These are phyloP conservation scores for Stenolophus ochropezus DNA, from an alignment of 2,888 invertebrate species.

Conservation along the genomic window DNA sequence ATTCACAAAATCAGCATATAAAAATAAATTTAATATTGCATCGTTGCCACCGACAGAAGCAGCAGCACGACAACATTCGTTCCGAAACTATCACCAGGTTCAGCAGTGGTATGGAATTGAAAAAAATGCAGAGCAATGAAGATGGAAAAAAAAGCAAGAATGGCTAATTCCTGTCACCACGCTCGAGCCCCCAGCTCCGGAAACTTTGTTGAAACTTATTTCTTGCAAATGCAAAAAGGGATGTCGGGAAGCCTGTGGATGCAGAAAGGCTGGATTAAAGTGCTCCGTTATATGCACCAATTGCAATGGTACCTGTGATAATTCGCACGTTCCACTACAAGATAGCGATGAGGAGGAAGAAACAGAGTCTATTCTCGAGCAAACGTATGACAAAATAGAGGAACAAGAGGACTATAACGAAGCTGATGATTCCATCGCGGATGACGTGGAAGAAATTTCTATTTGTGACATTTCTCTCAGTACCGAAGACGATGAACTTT, in stretches of 20 bases:
- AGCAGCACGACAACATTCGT: slow-evolving; percentile 63
- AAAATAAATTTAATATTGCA: slow-evolving; percentile 62
- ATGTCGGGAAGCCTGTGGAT: slow-evolving; percentile 61
- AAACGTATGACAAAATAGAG: slow-evolving; percentile 63
- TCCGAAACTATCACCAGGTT: slow-evolving; percentile 63
- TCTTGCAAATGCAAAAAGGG: slow-evolving; percentile 60
- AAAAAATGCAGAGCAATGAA: slow-evolving; percentile 61
- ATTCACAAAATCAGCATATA: slow-evolving; percentile 62
- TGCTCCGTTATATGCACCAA: slow-evolving; percentile 63
- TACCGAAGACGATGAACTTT: slow-evolving; percentile 60
- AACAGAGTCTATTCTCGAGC: slow-evolving; percentile 63
- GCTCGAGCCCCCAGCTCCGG: slow-evolving; percentile 26
- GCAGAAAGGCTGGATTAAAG: slow-evolving; percentile 62
- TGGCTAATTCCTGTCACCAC: slow-evolving; percentile 61
- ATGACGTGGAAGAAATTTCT: slow-evolving; percentile 60
- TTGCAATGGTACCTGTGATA: slow-evolving; percentile 35
- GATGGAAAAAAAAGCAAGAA: slow-evolving; percentile 62
- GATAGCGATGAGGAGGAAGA: slow-evolving; percentile 65
- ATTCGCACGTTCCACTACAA: slow-evolving; percentile 60
- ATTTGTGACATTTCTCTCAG: slow-evolving; percentile 57
- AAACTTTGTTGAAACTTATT: slow-evolving; percentile 59
- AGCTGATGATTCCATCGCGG: slow-evolving; percentile 58
- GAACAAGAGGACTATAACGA: slow-evolving; percentile 59
- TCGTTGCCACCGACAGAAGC: slow-evolving; percentile 60
- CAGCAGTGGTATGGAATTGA: slow-evolving; percentile 61